These are phyloP conservation scores for Apis laboriosa DNA, from an alignment of 1,140 invertebrate genomes.

Conservation along the genomic window DNA sequence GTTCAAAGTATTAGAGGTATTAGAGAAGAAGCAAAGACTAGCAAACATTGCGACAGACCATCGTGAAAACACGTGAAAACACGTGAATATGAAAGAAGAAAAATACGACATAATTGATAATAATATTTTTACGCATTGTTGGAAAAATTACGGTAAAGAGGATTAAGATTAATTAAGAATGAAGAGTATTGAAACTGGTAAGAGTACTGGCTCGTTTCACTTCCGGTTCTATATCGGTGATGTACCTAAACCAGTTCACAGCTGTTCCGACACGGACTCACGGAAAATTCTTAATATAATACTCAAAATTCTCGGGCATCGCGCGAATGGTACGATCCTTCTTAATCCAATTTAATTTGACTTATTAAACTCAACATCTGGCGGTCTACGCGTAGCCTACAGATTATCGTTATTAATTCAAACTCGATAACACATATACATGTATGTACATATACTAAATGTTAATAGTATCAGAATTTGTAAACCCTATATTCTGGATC, in stretches of 20 bases:
- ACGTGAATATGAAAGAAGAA: too few species aligned
- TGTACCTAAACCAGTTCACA: conserved; percentile 36
- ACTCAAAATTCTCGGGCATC: conserved; percentile 61
- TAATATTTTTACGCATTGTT: background rate
- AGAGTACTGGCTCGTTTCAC: background rate
- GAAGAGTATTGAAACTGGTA: background rate
- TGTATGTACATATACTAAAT: too few species aligned
- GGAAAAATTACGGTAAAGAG: background rate
- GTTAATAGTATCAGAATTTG: background rate
- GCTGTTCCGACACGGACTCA: conserved; percentile 38
- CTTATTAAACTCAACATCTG: conserved; percentile 72
- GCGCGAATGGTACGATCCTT: conserved; percentile 43
- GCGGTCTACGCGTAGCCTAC: conserved; percentile 46
- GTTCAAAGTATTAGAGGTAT: background rate
- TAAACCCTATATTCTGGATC: background rate
- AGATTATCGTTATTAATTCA: conserved; percentile 61
- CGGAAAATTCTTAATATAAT: conserved; percentile 63
- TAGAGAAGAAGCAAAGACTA: background rate
- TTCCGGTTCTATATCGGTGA: conserved; percentile 35
- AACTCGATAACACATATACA: conserved; percentile 34
- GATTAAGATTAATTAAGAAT: conserved; percentile 46
- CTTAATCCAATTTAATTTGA: conserved; percentile 71
- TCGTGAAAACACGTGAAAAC: background rate
- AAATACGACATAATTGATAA: background rate
- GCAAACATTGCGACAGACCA: background rate